phyloP scores from a whole-genome alignment of 2,113 vertebrate genomes.

The Stigmatopora argus region DNA sequence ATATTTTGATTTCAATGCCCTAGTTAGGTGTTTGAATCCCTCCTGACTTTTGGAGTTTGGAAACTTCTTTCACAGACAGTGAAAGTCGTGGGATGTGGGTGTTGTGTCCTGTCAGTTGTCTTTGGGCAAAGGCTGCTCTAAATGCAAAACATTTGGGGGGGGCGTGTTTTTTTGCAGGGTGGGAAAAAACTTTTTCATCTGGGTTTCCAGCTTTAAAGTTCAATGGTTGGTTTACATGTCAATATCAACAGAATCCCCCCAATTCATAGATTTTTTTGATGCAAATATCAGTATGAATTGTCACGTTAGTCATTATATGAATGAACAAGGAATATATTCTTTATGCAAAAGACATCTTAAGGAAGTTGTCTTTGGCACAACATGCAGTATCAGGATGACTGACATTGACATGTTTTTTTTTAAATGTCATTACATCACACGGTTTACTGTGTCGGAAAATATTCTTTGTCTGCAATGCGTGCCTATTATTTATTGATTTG shows the following conservation, averaged over 20 bases:
- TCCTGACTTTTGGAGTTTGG: constrained; percentile 21
- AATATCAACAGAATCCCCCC: background rate
- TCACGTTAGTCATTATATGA: background rate
- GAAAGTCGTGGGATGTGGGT: constrained; percentile 34
- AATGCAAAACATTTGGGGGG: constrained; percentile 38
- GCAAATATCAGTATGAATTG: background rate
- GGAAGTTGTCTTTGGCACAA: background rate
- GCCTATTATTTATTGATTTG: background rate
- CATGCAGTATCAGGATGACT: background rate
- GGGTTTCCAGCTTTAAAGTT: background rate
- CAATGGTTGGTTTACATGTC: background rate
- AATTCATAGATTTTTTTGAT: background rate
- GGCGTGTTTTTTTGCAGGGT: no score
- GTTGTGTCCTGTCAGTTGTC: constrained; percentile 40
- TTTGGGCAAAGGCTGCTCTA: constrained; percentile 13
- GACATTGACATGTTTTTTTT: background rate
- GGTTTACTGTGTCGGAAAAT: background rate
- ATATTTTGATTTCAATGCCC: constrained; percentile 7
- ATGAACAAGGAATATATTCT: background rate
- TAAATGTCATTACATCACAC: background rate
- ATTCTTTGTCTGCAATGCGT: background rate
- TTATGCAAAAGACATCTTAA: background rate
- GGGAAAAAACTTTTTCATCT: no score
- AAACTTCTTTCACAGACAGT: constrained; percentile 26
- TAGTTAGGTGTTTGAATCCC: constrained; percentile 1